Base-by-base conservation (phyloP, 1,140 invertebrate species). In the Philopotamus ludificatus region DNA sequence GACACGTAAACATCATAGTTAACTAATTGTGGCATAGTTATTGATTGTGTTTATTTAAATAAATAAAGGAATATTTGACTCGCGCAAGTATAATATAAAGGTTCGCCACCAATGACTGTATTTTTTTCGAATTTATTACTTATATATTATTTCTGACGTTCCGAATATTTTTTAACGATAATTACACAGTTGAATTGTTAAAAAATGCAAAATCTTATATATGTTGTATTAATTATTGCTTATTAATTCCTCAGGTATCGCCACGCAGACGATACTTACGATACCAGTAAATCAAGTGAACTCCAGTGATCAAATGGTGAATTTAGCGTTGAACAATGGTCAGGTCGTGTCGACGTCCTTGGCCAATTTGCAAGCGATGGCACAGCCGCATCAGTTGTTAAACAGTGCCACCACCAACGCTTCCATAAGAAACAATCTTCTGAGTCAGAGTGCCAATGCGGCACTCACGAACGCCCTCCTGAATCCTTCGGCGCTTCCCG, bases 201-300 rank as follows among this genome's bases (percentile, higher is more conserved):
- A 9, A 44, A 51, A 22, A 59, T 71, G 1, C 23, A 22, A n/a
- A 51, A 16, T 16, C n/a, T n/a, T n/a, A n/a, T n/a, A n/a, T n/a
- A n/a, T n/a, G n/a, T n/a, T n/a, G n/a, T n/a, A n/a, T n/a, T n/a
- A n/a, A n/a, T n/a, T n/a, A n/a, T n/a, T n/a, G n/a, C n/a, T n/a
- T n/a, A n/a, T n/a, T n/a, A n/a, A n/a, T n/a, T n/a, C n/a, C n/a
- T n/a, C 77, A 94, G 93, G 93, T 66, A 91, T 95, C 72, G 92
- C 93, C 16, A 91, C 93, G 12, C 94, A 96, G 77, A 95, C 93
- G 70, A 94, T 97, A 59, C 83, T 97, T 53, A 96, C 93, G 44
- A 96, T 96, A 74, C 94, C 94, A 12, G 89, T 94, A 16, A 91
- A 88, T 74, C 89, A 89, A 76, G 87, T 90, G 55, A 89, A 88